Evolutionary conservation across 2,797 vertebrate genomes (phyloP).

Genomic region (Chelon labrosus): DNA sequence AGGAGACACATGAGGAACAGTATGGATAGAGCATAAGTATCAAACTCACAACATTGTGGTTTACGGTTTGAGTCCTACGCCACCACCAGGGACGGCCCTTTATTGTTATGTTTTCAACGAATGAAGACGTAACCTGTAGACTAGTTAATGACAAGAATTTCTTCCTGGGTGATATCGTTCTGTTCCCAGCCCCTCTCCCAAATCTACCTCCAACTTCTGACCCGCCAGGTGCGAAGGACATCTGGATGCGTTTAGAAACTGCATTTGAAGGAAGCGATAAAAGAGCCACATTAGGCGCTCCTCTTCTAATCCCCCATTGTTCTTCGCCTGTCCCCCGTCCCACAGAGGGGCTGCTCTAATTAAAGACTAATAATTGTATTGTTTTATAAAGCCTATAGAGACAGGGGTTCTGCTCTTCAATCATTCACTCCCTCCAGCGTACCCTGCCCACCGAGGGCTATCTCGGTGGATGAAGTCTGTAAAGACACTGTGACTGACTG

Average conservation of each 20-base stretch:
- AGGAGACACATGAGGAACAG: too few species aligned
- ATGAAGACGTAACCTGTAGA: background rate
- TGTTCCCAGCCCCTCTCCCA: slow-evolving; percentile 13
- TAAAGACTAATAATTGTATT: slow-evolving; percentile 86
- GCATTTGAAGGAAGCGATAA: slow-evolving; percentile 75
- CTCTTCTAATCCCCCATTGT: slow-evolving; percentile 80
- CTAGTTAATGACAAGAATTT: background rate
- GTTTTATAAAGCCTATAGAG: slow-evolving; percentile 82
- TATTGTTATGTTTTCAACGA: too few species aligned
- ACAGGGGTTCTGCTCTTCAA: slow-evolving; percentile 79
- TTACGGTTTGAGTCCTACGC: too few species aligned
- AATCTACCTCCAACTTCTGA: slow-evolving; percentile 30
- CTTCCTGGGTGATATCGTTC: slow-evolving; percentile 3
- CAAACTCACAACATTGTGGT: too few species aligned
- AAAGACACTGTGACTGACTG: slow-evolving; percentile 44
- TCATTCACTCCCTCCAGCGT: slow-evolving; percentile 70
- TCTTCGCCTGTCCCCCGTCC: slow-evolving; percentile 76
- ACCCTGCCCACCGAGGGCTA: slow-evolving; percentile 65
- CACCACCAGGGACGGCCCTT: too few species aligned
- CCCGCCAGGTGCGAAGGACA: slow-evolving; percentile 37
- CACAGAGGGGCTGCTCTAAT: slow-evolving; percentile 79
- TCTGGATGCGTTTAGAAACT: slow-evolving; percentile 65
- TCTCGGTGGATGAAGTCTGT: slow-evolving; percentile 68
- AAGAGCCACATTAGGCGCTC: slow-evolving; percentile 76
- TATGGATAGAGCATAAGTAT: too few species aligned